Conservation (phyloP, 2,888 invertebrate genomes). For the Ormia ochracea region DNA sequence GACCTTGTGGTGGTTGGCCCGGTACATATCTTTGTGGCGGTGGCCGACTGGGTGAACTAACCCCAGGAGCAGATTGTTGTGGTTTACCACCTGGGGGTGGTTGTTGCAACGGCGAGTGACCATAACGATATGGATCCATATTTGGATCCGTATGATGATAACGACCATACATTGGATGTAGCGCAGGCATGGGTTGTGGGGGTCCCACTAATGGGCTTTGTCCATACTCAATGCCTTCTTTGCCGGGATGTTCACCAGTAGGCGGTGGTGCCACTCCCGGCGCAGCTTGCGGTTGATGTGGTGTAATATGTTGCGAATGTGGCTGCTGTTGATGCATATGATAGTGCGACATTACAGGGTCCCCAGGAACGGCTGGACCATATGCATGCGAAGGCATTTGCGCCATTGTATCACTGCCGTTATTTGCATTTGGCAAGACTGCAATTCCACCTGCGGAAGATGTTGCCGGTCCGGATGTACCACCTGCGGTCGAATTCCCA, state of each 20-base stretch:
- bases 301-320: conserved; percentile 70
- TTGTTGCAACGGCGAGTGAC: conserved; percentile 72
- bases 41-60: conserved; percentile 75
- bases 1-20: conserved; percentile 88
- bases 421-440: conserved; percentile 70
- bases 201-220: conserved; percentile 69
- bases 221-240: conserved; percentile 73
- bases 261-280: conserved; percentile 67
- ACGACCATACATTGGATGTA: conserved; percentile 73
- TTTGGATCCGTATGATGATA: conserved; percentile 76
- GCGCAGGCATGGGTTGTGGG: conserved; percentile 70
- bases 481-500: conserved; percentile 48
- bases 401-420: conserved; percentile 71
- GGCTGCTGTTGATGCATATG: conserved; percentile 72
- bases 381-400: conserved; percentile 69
- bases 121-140: conserved; percentile 76
- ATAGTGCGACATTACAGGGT: conserved; percentile 74
- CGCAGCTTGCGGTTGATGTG: conserved; percentile 68
- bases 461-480: conserved; percentile 33
- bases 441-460: conserved; percentile 45
- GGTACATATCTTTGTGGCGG: conserved; percentile 77
- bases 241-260: conserved; percentile 71
- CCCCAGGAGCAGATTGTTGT: conserved; percentile 67
- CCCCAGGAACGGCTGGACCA: conserved; percentile 70
- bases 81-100: conserved; percentile 73